Conservation (phyloP, 2,797 vertebrate genomes). For the Atherinosoma microstoma region DNA sequence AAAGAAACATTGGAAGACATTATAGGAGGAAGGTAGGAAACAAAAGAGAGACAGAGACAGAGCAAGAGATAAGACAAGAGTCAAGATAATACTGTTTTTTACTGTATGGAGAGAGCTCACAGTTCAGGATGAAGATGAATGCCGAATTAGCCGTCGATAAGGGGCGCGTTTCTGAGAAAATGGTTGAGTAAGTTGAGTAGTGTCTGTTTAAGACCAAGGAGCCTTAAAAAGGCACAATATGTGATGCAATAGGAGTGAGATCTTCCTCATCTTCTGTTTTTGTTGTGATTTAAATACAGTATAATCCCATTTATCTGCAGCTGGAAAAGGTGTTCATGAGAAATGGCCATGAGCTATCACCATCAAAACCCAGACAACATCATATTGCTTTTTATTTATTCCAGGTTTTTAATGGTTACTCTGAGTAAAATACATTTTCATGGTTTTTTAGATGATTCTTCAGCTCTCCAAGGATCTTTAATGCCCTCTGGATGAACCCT, state of each 20-base stretch:
- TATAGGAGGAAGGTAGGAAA: too few species aligned
- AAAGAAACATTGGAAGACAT: too few species aligned
- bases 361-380: background rate
- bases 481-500: slow-evolving; percentile 46
- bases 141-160: too few species aligned
- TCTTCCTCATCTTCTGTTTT: background rate
- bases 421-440: background rate
- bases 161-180: too few species aligned
- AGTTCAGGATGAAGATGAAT: too few species aligned
- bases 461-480: slow-evolving; percentile 12
- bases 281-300: too few species aligned
- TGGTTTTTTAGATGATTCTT: background rate
- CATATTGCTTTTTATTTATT: background rate
- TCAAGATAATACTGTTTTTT: too few species aligned
- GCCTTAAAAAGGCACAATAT: background rate
- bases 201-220: background rate
- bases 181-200: too few species aligned
- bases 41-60: too few species aligned
- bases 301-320: slow-evolving; percentile 2
- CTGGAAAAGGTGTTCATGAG: background rate
- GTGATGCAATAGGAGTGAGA: background rate
- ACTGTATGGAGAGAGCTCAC: too few species aligned
- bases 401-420: background rate
- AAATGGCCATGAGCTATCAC: background rate
- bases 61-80: too few species aligned